Evolutionary conservation across 1,140 invertebrate species (phyloP), one percentile per base, ranked within the genome.

Genomic region (Brachionus calyciflorus): DNA sequence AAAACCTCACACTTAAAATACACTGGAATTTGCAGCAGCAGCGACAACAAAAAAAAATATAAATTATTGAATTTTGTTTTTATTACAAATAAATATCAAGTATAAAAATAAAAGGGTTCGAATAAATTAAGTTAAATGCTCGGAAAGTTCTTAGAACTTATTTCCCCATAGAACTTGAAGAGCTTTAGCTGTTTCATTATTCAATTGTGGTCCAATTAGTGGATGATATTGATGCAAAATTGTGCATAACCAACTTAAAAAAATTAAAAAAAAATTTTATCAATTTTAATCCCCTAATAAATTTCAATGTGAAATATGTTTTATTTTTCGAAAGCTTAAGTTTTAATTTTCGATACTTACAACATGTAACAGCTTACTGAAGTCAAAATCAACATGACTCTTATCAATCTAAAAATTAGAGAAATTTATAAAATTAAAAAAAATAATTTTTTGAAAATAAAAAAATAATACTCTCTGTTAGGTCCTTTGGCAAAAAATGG

Each of bases 401-500:
- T 17, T 3, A 77, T 77, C 1, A 77, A 37, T 21, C 55, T 77
- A 30, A 37, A 55, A n/a, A n/a, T n/a, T n/a, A n/a, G n/a, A n/a
- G n/a, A n/a, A n/a, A n/a, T n/a, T n/a, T n/a, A n/a, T n/a, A n/a
- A n/a, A n/a, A n/a, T n/a, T n/a, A n/a, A n/a, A n/a, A n/a, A 49
- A 30, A 51, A 48, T 14, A 37, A 1, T 30, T 19, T 49, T 26
- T 51, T 30, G 3, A 51, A 17, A 14, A 73, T 3, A 30, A 21
- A 51, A 19, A 33, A 9, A 37, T 24, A 51, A 14, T 76, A 76
- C 73, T 55, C 49, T 60, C 33, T 51, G 28, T 77, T 63, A 10
- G 76, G 76, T 37, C 76, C 76, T 77, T 77, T 77, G 1, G 76
- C 49, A 48, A 77, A 21, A 12, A 77, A 49, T 10, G 76, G 76